Conservation (phyloP, 1,140 invertebrate species). For the Hyposmocoma kahamanoa region DNA sequence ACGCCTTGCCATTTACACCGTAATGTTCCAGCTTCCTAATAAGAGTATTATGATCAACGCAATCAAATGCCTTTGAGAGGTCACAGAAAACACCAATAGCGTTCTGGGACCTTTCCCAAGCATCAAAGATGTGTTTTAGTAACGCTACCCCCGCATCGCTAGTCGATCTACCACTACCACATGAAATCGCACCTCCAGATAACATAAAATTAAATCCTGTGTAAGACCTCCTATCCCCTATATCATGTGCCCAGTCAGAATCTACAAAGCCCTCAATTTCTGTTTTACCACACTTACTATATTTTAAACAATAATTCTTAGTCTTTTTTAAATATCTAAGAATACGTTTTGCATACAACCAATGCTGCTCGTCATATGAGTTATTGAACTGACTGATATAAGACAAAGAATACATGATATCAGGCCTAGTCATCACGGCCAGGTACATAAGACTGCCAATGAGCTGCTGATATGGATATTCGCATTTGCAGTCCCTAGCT, state of each 20-base stretch:
- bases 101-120: too few species aligned
- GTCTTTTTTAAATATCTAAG: not conserved
- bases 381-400: not conserved
- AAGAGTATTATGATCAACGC: too few species aligned
- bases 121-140: too few species aligned
- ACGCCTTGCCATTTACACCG: too few species aligned
- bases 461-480: not conserved
- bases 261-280: not conserved
- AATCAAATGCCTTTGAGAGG: too few species aligned
- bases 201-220: not conserved
- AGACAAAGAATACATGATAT: not conserved
- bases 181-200: not conserved
- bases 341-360: not conserved
- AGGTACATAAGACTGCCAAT: not conserved
- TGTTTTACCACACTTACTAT: not conserved
- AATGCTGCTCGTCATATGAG: not conserved
- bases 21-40: too few species aligned
- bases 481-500: not conserved
- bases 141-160: too few species aligned
- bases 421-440: not conserved
- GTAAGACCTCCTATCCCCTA: not conserved
- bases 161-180: too few species aligned
- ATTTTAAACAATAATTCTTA: not conserved
- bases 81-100: too few species aligned
- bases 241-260: not conserved